phyloP scores from a whole-genome alignment of 2,888 invertebrate species.

The Leuctra nigra region DNA sequence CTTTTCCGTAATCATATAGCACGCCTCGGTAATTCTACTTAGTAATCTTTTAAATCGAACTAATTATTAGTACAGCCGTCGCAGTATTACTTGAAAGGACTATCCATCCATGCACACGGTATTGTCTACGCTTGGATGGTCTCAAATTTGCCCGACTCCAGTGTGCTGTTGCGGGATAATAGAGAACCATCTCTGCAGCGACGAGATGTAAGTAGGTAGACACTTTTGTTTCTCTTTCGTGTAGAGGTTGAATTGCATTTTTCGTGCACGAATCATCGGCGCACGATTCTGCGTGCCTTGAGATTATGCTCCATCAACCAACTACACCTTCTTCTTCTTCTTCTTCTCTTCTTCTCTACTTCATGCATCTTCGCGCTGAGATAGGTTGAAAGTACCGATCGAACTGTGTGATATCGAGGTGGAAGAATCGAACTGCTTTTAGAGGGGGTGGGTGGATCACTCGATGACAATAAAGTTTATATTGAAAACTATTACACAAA shows the following conservation, averaged over 20 bases:
- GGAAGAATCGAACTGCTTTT: too few relatives aligned
- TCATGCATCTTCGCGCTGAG: not conserved
- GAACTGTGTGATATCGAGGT: too few relatives aligned
- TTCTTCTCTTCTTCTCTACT: not conserved
- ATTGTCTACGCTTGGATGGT: conserved; percentile 17
- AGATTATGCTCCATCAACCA: not conserved
- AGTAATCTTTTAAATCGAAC: conserved; percentile 16
- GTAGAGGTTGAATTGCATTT: conserved; percentile 20
- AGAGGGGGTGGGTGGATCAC: too few relatives aligned
- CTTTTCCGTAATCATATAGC: conserved; percentile 13
- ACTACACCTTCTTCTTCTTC: not conserved
- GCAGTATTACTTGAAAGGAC: conserved; percentile 18
- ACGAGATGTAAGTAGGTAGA: conserved; percentile 16
- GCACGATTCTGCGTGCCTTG: conserved; percentile 23
- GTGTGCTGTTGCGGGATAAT: too few relatives aligned
- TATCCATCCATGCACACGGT: conserved; percentile 18
- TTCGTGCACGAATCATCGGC: conserved; percentile 23
- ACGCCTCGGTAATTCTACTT: conserved; percentile 10
- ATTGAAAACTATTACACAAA: too few relatives aligned
- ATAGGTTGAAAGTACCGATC: not conserved
- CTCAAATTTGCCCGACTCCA: conserved; percentile 15
- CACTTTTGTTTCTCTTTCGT: conserved; percentile 9
- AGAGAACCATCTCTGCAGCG: too few relatives aligned
- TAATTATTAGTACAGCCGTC: conserved; percentile 9
- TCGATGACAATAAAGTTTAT: too few relatives aligned